Percentiles rank a stretch among this genome's conserved stretches.
phyloP scores from a whole-genome alignment of 30 jellyfish, hydroid and myxozoan species.

The Aurelia sp. region DNA sequence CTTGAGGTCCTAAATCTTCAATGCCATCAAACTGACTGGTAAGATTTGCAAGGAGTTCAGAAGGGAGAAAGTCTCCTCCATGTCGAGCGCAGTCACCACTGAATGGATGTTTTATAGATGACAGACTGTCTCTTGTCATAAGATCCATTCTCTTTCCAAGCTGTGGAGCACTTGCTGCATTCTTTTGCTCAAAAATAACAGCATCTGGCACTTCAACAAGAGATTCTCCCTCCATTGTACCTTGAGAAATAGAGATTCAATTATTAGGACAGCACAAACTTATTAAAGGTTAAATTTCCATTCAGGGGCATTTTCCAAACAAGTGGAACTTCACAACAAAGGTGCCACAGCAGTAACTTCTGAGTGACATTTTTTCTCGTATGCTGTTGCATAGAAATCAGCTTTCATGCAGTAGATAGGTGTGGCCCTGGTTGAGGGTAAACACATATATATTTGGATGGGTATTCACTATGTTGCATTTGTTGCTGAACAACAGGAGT shows the following conservation, averaged over 20 bases:
- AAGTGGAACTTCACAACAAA: too few species aligned
- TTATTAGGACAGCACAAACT: too few species aligned
- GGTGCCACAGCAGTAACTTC: too few species aligned
- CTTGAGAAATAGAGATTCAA: background rate
- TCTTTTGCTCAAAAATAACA: background rate
- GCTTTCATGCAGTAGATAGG: too few species aligned
- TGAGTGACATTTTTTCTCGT: too few species aligned
- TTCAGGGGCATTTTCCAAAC: too few species aligned
- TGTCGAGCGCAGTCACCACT: constrained; percentile 51
- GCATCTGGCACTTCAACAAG: background rate
- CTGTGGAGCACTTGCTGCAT: background rate
- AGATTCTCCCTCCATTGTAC: constrained; percentile 27
- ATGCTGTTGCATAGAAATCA: too few species aligned
- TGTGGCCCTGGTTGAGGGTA: too few species aligned
- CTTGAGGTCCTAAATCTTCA: constrained; percentile 81
- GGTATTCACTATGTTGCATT: too few species aligned
- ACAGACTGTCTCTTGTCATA: constrained; percentile 18
- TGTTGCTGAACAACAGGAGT: too few species aligned
- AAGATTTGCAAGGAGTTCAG: constrained; percentile 69
- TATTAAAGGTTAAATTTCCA: too few species aligned
- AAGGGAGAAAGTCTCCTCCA: constrained; percentile 63
- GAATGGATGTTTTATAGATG: constrained; percentile 44
- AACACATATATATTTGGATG: too few species aligned
- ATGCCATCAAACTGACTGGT: constrained; percentile 47
- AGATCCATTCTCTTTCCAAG: constrained; percentile 3